phyloP scores from a whole-genome alignment of 2,888 invertebrate genomes.

The Asteroscopus sphinx region DNA sequence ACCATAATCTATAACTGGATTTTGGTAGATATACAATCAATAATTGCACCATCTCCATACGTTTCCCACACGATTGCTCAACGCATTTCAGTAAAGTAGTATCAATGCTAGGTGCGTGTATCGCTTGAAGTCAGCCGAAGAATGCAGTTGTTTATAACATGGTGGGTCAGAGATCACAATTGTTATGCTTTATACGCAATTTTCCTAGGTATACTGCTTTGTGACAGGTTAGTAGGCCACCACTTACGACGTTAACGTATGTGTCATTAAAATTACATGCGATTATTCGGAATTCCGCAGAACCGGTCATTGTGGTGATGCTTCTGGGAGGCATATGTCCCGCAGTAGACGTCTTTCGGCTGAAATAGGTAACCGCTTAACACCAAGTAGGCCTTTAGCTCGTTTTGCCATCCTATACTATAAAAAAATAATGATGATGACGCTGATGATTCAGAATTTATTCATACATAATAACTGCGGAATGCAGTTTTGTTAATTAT shows the following conservation, averaged over 20 bases:
- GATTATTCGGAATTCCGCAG: conserved; percentile 15
- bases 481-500: too few relatives aligned
- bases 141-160: conserved; percentile 36
- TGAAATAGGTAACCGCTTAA: too few relatives aligned
- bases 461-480: not conserved
- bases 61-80: conserved; percentile 30
- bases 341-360: too few relatives aligned
- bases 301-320: too few relatives aligned
- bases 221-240: conserved; percentile 16
- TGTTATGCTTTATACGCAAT: conserved; percentile 21
- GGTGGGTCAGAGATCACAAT: conserved; percentile 46
- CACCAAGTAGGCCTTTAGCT: too few relatives aligned
- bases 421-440: too few relatives aligned
- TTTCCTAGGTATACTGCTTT: conserved; percentile 20
- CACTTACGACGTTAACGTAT: conserved; percentile 2
- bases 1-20: too few relatives aligned
- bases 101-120: conserved; percentile 41
- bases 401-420: too few relatives aligned
- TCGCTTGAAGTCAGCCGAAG: conserved; percentile 42
- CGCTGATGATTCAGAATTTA: too few relatives aligned
- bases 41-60: conserved; percentile 16
- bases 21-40: not conserved
- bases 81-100: conserved; percentile 23
- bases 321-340: too few relatives aligned
- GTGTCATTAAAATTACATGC: conserved; percentile 8